These are phyloP conservation scores for Etia nguti DNA, from an alignment of 2,113 vertebrate genomes.

Conservation along the genomic window DNA sequence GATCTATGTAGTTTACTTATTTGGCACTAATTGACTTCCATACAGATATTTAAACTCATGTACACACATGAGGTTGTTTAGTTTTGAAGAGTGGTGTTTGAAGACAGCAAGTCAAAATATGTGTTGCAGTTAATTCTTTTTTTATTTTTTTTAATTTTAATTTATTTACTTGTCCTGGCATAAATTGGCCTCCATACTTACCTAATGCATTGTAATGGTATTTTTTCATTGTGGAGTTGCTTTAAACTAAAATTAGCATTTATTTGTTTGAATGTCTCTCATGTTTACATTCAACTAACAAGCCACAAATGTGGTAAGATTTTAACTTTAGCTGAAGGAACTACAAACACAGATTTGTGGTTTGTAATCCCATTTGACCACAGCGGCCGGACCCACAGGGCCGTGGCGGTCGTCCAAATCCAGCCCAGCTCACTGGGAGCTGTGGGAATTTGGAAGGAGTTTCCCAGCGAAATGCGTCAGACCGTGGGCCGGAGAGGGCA, in stretches of 20 bases:
- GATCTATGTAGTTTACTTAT: not conserved
- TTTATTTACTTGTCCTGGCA: not conserved
- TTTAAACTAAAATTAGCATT: not conserved
- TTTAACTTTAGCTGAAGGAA: not conserved
- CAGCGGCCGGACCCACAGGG: slow-evolving; percentile 9
- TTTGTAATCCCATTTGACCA: slow-evolving; percentile 40
- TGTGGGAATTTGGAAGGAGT: slow-evolving; percentile 34
- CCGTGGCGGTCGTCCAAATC: slow-evolving; percentile 21
- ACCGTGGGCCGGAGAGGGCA: not conserved
- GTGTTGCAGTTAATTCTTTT: not conserved
- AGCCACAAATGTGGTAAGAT: not conserved
- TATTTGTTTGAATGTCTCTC: not conserved
- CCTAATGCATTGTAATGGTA: not conserved
- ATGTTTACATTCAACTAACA: not conserved
- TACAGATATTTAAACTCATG: not conserved
- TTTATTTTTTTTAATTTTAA: not conserved
- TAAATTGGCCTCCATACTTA: not conserved
- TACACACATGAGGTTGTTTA: not conserved
- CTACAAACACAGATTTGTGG: slow-evolving; percentile 13
- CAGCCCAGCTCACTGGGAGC: not conserved
- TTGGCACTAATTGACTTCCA: not conserved
- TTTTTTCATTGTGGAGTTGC: not conserved
- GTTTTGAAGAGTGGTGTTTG: not conserved
- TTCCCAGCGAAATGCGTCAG: slow-evolving; percentile 56
- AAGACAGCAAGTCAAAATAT: not conserved